Conservation (phyloP, 2,113 vertebrate species). For the Indicator maculatus region DNA sequence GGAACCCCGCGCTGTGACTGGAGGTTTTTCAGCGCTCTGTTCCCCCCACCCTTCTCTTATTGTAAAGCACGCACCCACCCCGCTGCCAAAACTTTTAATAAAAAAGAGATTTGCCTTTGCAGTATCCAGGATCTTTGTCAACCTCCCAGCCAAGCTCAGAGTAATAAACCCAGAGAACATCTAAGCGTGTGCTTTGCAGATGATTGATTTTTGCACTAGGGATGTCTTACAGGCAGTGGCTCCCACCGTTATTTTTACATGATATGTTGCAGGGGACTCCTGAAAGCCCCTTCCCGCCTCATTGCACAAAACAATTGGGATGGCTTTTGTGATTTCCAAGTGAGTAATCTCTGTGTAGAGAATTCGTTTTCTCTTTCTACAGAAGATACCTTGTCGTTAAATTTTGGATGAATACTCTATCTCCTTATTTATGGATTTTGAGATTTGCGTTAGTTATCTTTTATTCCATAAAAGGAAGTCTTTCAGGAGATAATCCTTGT, state of each 20-base stretch:
- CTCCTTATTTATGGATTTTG: neutral
- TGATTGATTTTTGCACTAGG: slow-evolving; percentile 36
- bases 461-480: neutral
- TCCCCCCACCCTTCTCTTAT: slow-evolving; percentile 37
- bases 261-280: neutral
- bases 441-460: neutral
- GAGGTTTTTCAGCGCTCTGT: slow-evolving; percentile 67
- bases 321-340: neutral
- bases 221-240: slow-evolving; percentile 13
- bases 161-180: slow-evolving; percentile 53
- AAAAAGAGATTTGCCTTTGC: slow-evolving; percentile 45
- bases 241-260: neutral
- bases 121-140: slow-evolving; percentile 64
- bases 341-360: neutral
- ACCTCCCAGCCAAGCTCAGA: slow-evolving; percentile 54
- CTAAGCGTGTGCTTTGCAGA: slow-evolving; percentile 52
- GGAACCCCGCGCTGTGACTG: slow-evolving; percentile 68
- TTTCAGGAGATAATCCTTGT: neutral
- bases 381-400: neutral
- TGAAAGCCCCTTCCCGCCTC: neutral
- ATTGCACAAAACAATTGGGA: neutral
- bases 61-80: slow-evolving; percentile 46
- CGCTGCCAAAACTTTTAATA: slow-evolving; percentile 58
- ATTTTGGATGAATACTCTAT: neutral
- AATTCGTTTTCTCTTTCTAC: neutral